These are phyloP conservation scores for Microtus pennsylvanicus DNA, from an alignment of 2,113 vertebrate species.

Conservation along the genomic window DNA sequence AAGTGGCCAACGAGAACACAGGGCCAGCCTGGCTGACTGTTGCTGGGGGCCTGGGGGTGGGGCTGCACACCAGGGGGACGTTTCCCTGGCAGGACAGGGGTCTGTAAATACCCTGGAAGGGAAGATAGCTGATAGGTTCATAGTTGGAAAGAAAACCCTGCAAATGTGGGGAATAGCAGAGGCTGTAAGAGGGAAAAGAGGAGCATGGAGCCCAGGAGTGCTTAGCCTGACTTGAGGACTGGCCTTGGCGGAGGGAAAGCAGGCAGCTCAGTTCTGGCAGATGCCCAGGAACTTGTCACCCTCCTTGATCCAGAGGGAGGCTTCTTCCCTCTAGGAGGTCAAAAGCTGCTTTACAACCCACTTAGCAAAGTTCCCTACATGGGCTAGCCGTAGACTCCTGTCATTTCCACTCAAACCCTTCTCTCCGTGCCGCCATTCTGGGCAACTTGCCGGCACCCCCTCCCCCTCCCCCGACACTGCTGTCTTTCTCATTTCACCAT, in stretches of 20 bases:
- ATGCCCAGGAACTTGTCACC: not conserved
- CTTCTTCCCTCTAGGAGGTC: not conserved
- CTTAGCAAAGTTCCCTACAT: not conserved
- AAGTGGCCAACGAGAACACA: not conserved
- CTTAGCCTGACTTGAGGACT: not conserved
- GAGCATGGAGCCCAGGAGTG: rapidly evolving
- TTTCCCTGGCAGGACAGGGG: not conserved
- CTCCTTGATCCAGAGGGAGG: not conserved
- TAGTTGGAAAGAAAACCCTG: not conserved
- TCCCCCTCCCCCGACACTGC: not conserved
- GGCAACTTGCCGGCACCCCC: not conserved
- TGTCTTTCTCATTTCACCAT: slow-evolving; percentile 67
- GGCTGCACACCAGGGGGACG: not conserved
- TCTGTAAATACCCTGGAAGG: not conserved
- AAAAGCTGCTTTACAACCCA: not conserved
- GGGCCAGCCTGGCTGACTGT: no score
- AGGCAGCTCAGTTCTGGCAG: not conserved
- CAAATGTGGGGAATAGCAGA: not conserved
- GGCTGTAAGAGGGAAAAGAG: not conserved
- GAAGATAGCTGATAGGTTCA: not conserved
- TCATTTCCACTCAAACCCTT: slow-evolving; percentile 8
- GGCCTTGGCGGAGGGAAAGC: not conserved
- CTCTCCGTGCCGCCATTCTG: slow-evolving; percentile 13
- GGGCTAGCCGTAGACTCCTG: not conserved
- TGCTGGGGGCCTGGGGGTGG: not conserved